Evolutionary conservation across 2,888 invertebrate species (phyloP), one percentile per base, ranked within the genome.

Genomic region (Hyles lineata): DNA sequence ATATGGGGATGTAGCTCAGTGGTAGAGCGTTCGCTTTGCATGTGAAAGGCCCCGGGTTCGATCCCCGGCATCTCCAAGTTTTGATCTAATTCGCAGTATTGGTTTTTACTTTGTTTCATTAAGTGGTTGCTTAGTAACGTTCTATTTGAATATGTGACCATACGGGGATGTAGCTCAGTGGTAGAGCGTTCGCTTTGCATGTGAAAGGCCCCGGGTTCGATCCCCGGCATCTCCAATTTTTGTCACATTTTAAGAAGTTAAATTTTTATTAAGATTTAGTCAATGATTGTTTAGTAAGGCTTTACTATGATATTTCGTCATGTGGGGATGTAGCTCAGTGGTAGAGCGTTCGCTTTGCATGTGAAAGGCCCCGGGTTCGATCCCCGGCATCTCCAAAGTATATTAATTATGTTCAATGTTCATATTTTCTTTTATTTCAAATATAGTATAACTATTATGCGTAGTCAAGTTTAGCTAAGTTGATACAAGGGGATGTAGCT

Each of bases 1-100:
- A 76, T 52, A 19, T 21, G 95, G 95, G 96, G 98, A 97, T 98
- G 97, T 98, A 98, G 98, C 98, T 98, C 98, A 98, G 98, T 98
- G 98, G 98, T 98, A 98, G 98, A 98, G 98, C 98, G 98, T 98
- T 98, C 98, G 98, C 98, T 98, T 98, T 98, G 98, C 98, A 98
- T 98, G 98, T 97, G 98, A 98, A 98, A 98, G 98, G 98, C 97
- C 98, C 98, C 97, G 98, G 98, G 98, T 98, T 98, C 98, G 97
- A 98, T 98, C 98, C 98, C 98, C 98, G 96, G 98, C 97, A 97
- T 97, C 97, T 96, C 97, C 97, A 97, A 75, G 67, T 79, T 79
- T 77, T 70, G 63, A 74, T 75, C 58, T 29, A 63, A 32, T 63
- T 25, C 35, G 2, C 8, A 35, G 35, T 2, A 2, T 0, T 9